phyloP scores from a whole-genome alignment of 1,140 invertebrate species.

The Pomacea maculata region DNA sequence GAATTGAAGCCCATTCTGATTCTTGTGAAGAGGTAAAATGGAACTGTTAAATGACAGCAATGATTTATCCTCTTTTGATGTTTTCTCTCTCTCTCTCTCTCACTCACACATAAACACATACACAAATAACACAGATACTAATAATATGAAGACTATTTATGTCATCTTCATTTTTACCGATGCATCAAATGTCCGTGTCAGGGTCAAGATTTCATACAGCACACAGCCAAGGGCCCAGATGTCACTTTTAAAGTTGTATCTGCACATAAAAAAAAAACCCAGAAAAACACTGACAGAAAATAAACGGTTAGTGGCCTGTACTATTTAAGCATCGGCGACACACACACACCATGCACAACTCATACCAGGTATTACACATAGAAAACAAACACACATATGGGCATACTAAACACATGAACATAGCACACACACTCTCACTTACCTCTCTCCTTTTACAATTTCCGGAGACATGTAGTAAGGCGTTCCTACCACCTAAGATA shows the following conservation, averaged over 20 bases:
- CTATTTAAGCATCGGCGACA: not conserved
- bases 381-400: too few species aligned
- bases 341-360: not conserved
- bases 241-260: constrained; percentile 73
- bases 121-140: not conserved
- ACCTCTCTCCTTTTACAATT: constrained; percentile 78
- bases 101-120: not conserved
- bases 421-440: constrained; percentile 53
- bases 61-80: too few species aligned
- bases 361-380: too few species aligned
- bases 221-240: constrained; percentile 89
- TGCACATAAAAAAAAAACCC: constrained; percentile 32
- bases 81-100: not conserved
- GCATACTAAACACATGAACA: not conserved
- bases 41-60: too few species aligned
- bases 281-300: not conserved
- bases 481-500: constrained; percentile 75
- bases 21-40: too few species aligned
- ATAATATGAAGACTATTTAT: not conserved
- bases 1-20: too few species aligned
- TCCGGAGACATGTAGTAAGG: constrained; percentile 89
- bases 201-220: constrained; percentile 78
- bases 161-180: constrained; percentile 63
- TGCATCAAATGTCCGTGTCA: constrained; percentile 73
- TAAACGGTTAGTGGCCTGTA: not conserved